Percentiles rank a stretch among this genome's conserved stretches.
Conservation (phyloP, 1,140 invertebrate genomes). For the Diplogasteroides magnus region DNA sequence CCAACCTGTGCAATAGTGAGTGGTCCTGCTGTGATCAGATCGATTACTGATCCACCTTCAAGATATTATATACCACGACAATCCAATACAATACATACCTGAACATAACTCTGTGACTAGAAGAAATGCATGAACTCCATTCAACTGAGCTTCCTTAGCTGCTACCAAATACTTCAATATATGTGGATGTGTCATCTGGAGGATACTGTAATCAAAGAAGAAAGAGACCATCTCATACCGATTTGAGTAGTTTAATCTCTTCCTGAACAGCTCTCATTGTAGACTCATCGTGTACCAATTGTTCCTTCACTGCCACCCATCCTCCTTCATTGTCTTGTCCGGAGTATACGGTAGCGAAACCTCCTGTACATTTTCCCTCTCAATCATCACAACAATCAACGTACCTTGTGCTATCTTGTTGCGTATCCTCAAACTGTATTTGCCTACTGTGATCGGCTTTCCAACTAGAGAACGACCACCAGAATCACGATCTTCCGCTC, state of each 20-base stretch:
- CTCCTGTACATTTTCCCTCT: constrained; percentile 30
- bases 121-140: constrained; percentile 46
- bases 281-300: constrained; percentile 41
- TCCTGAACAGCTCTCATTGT: constrained; percentile 38
- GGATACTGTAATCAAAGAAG: constrained; percentile 7
- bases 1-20: constrained; percentile 62
- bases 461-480: constrained; percentile 41
- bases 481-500: constrained; percentile 7
- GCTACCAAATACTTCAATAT: constrained; percentile 34
- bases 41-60: constrained; percentile 41
- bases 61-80: constrained; percentile 20
- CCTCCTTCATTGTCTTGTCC: constrained; percentile 40
- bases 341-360: constrained; percentile 50
- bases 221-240: constrained; percentile 21
- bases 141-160: constrained; percentile 23
- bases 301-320: constrained; percentile 49
- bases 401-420: constrained; percentile 44
- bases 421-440: constrained; percentile 25
- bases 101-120: constrained; percentile 49
- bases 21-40: constrained; percentile 32
- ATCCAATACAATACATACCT: constrained; percentile 18
- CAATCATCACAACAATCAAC: too few relatives aligned
- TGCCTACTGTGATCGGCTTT: constrained; percentile 37
- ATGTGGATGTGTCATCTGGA: constrained; percentile 38
- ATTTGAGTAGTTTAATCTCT: constrained; percentile 45